A percentile compares a stretch with the other conserved stretches of the same genome.
Conservation (phyloP, 2,888 invertebrate genomes). For the Ditula angustiorana region DNA sequence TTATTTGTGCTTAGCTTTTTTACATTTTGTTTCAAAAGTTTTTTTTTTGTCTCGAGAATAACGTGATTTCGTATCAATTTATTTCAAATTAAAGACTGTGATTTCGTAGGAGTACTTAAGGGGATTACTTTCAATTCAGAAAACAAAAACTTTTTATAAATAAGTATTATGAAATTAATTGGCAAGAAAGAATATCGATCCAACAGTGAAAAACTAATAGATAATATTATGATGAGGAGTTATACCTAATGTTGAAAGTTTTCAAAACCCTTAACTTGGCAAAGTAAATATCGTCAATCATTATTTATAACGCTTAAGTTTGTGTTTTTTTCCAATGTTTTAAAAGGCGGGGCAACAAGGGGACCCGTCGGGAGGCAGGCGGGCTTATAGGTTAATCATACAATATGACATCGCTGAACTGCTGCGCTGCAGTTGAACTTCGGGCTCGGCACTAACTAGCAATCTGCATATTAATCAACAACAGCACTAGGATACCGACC, state of each 20-base stretch:
- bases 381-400: conserved; percentile 32
- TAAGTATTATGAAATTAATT: too few relatives aligned
- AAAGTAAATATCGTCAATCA: not conserved
- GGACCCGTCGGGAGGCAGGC: conserved; percentile 8
- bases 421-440: conserved; percentile 45
- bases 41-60: too few relatives aligned
- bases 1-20: too few relatives aligned
- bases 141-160: too few relatives aligned
- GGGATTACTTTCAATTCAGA: too few relatives aligned
- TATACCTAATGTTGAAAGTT: not conserved
- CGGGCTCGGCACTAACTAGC: conserved; percentile 43
- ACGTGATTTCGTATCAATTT: too few relatives aligned
- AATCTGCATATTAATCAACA: conserved; percentile 42
- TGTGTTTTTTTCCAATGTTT: conserved; percentile 5
- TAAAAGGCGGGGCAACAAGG: conserved; percentile 6
- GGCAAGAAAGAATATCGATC: too few relatives aligned
- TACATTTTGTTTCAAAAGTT: too few relatives aligned
- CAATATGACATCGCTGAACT: conserved; percentile 37
- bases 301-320: not conserved
- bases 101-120: too few relatives aligned
- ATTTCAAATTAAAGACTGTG: too few relatives aligned
- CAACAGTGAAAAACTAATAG: too few relatives aligned
- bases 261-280: not conserved
- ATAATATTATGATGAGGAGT: too few relatives aligned
- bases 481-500: conserved; percentile 24